Conservation (phyloP, 2,797 vertebrate genomes). For the Lindbergichthys nudifrons region DNA sequence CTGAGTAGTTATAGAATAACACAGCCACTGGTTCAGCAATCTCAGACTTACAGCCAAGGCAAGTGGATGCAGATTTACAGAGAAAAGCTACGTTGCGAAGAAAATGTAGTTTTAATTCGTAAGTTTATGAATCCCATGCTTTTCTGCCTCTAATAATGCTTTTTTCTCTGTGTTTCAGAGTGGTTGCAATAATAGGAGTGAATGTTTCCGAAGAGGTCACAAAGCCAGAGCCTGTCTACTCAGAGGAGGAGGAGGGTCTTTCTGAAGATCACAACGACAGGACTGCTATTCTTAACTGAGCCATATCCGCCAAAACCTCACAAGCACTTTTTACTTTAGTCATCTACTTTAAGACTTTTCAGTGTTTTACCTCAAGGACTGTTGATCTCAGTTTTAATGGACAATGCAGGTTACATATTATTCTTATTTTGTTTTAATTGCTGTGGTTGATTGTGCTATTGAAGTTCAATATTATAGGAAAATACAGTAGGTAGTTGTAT, state of each 20-base stretch:
- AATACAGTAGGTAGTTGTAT: background rate
- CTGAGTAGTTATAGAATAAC: conserved; percentile 22
- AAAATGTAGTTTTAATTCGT: background rate
- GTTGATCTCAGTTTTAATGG: background rate
- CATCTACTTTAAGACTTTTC: background rate
- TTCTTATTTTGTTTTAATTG: background rate
- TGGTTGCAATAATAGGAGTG: conserved; percentile 56
- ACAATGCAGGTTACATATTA: conserved; percentile 12
- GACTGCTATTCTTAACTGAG: conserved; percentile 43
- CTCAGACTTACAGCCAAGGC: background rate
- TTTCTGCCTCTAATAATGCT: background rate
- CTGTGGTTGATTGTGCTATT: background rate
- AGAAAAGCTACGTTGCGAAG: background rate
- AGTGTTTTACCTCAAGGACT: background rate
- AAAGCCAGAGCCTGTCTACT: conserved; percentile 43
- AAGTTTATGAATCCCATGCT: background rate
- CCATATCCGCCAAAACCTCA: background rate
- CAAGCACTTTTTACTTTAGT: conserved; percentile 26
- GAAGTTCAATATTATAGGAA: background rate
- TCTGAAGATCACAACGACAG: conserved; percentile 53
- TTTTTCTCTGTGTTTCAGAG: conserved; percentile 50
- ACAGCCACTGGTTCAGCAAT: conserved; percentile 39
- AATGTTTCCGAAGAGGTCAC: conserved; percentile 52
- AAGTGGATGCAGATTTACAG: background rate
- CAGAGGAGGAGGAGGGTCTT: conserved; percentile 50